Conservation (phyloP, 2,113 vertebrate species). For the Collichthys lucidus region DNA sequence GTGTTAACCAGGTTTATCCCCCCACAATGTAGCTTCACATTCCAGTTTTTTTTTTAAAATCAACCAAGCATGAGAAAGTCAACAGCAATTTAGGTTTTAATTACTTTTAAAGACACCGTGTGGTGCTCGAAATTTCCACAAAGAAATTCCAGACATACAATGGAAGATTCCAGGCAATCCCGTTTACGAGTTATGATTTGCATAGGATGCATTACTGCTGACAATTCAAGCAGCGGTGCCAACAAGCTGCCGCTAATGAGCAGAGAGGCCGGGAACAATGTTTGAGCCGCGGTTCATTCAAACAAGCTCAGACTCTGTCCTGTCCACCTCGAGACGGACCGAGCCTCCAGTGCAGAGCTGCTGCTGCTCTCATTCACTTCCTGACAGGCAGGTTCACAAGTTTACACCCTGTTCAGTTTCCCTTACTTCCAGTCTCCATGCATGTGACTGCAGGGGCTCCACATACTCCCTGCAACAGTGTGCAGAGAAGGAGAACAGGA, state of each 20-base stretch:
- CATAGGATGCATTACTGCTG: conserved; percentile 39
- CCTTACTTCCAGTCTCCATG: conserved; percentile 46
- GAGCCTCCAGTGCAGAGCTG: conserved; percentile 34
- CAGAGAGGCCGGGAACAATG: conserved; percentile 44
- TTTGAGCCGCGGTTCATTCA: conserved; percentile 48
- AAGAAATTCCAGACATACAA: conserved; percentile 45
- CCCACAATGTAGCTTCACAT: neutral
- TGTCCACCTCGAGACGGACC: conserved; percentile 50
- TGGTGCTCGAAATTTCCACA: conserved; percentile 28
- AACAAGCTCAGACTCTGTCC: conserved; percentile 28
- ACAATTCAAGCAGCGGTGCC: conserved; percentile 40
- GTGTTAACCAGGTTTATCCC: neutral
- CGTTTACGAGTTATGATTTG: conserved; percentile 56
- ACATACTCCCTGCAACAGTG: conserved; percentile 43
- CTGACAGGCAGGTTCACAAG: conserved; percentile 77
- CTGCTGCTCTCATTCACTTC: conserved; percentile 54
- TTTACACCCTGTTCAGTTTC: conserved; percentile 67
- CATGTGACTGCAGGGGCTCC: conserved; percentile 79
- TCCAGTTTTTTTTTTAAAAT: neutral
- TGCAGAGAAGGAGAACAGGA: conserved; percentile 44
- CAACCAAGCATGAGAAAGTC: conserved; percentile 23
- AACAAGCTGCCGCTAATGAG: conserved; percentile 56
- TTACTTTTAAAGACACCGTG: conserved; percentile 27
- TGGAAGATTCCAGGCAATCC: conserved; percentile 54
- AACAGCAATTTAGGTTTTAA: conserved; percentile 32